Conservation (phyloP, 53 echinoderm and acorn worm genomes). For the Echinometra lucunter region DNA sequence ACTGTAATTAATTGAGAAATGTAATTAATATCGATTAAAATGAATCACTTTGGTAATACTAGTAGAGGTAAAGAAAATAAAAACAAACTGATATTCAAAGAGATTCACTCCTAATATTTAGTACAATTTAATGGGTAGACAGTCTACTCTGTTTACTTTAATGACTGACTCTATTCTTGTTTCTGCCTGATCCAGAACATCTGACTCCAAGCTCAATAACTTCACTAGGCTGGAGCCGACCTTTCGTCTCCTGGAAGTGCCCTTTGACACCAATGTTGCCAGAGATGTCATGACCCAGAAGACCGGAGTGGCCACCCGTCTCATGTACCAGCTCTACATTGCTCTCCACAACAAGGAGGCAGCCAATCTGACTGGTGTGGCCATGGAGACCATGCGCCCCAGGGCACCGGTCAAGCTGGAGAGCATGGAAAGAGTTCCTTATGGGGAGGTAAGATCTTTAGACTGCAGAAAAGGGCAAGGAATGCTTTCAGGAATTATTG, state of each 20-base stretch:
- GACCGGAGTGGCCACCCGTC: constrained; percentile 90
- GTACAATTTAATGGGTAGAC: no score
- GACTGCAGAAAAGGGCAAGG: no score
- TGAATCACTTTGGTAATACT: no score
- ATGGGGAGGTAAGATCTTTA: constrained; percentile 81
- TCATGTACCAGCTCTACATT: constrained; percentile 97
- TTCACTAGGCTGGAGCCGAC: constrained; percentile 98
- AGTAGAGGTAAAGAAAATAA: no score
- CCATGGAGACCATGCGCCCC: constrained; percentile 96
- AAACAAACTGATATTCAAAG: no score
- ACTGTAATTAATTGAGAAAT: no score
- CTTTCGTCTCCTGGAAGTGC: constrained; percentile 90
- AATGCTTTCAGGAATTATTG: no score
- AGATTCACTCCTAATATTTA: no score
- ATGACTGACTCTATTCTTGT: background rate
- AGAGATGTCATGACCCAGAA: constrained; percentile 93
- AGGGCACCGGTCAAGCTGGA: constrained; percentile 96
- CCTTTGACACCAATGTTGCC: constrained; percentile 96
- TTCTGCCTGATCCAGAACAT: constrained; percentile 74
- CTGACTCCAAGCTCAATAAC: constrained; percentile 99
- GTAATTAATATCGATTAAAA: no score
- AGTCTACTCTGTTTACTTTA: no score
- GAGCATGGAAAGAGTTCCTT: constrained; percentile 95
- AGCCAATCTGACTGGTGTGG: constrained; percentile 92
- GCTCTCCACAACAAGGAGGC: constrained; percentile 94